Evolutionary conservation across 2,888 invertebrate species (phyloP).

Genomic region (Syritta pipiens): DNA sequence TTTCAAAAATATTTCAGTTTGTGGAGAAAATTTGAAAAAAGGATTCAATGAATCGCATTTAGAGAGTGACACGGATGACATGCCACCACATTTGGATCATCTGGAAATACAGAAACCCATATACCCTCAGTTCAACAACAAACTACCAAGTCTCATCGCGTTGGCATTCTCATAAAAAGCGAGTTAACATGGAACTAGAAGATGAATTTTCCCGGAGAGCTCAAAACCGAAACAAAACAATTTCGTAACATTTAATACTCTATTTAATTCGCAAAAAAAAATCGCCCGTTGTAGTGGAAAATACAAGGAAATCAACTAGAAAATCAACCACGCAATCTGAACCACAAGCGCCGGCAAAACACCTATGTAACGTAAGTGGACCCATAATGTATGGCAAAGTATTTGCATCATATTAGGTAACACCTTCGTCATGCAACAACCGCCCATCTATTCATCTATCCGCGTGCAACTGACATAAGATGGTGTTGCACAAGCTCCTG

Average conservation of each 20-base stretch:
- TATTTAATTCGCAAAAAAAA: constrained; percentile 34
- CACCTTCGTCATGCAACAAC: constrained; percentile 66
- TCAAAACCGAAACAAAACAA: not conserved
- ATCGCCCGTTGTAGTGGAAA: not conserved
- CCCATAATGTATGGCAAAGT: constrained; percentile 55
- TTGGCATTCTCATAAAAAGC: not conserved
- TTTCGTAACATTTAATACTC: constrained; percentile 58
- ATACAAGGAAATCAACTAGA: constrained; percentile 47
- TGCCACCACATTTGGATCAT: too few relatives aligned
- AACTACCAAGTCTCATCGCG: too few relatives aligned
- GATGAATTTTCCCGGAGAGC: too few relatives aligned
- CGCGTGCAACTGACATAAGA: constrained; percentile 44
- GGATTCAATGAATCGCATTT: too few relatives aligned
- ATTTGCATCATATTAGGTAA: constrained; percentile 67
- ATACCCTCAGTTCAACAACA: too few relatives aligned
- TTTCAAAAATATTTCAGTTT: too few relatives aligned
- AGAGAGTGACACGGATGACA: too few relatives aligned
- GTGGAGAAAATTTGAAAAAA: too few relatives aligned
- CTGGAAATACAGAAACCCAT: too few relatives aligned
- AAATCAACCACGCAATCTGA: constrained; percentile 50
- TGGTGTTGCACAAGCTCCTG: constrained; percentile 65
- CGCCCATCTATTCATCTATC: constrained; percentile 58
- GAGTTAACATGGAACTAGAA: too few relatives aligned
- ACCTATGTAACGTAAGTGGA: constrained; percentile 35
- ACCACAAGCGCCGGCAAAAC: not conserved